A percentile compares a stretch with the other conserved stretches of the same genome.
These are phyloP conservation scores for Dione juno DNA, from an alignment of 2,888 invertebrate genomes.

Conservation along the genomic window DNA sequence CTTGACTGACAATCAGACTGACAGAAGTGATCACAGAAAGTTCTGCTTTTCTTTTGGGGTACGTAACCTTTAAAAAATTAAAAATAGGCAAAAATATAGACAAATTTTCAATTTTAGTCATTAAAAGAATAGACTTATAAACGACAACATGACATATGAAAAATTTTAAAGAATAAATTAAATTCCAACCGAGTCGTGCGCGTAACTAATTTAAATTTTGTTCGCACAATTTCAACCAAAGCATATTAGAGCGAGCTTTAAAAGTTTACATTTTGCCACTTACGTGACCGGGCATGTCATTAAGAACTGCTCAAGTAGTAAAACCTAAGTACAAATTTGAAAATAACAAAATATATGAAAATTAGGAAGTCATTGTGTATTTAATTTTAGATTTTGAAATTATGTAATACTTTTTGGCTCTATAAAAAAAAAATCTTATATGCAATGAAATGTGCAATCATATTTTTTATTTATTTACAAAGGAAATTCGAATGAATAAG, in stretches of 20 bases:
- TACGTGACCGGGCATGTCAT: slow-evolving; percentile 9
- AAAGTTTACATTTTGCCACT: neutral
- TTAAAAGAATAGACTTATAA: neutral
- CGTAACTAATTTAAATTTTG: slow-evolving; percentile 20
- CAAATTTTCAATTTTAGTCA: neutral
- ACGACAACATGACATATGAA: neutral
- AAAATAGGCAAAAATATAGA: no score
- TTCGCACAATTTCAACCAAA: slow-evolving; percentile 7
- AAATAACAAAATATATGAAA: neutral
- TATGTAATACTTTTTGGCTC: no score
- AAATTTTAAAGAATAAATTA: slow-evolving; percentile 8
- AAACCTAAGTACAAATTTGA: neutral
- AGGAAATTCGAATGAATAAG: no score
- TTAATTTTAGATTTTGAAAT: no score
- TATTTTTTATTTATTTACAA: no score
- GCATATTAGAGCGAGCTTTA: slow-evolving; percentile 6
- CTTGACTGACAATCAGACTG: no score
- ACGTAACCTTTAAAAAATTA: neutral
- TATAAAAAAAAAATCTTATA: no score
- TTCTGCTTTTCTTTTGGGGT: neutral
- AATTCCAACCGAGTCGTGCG: neutral
- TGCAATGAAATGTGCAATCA: no score
- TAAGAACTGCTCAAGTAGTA: neutral
- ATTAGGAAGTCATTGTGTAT: neutral
- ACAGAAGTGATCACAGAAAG: no score